Base-by-base conservation (phyloP, 2,113 vertebrate genomes). In the Furnarius figulus region DNA sequence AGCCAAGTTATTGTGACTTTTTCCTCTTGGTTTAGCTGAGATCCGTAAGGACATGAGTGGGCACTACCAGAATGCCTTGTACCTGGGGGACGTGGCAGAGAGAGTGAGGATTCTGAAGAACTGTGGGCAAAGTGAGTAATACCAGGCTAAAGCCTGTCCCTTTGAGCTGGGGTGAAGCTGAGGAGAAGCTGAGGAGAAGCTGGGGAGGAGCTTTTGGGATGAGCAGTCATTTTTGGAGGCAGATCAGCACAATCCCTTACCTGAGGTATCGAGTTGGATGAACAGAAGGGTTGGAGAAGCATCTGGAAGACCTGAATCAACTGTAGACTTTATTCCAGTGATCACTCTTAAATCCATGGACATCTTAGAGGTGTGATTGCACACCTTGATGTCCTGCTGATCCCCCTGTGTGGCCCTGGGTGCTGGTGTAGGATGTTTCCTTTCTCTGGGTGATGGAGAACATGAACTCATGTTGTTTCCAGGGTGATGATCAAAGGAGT, bases 21-120 rank as follows among this genome's bases (percentile, higher is more conserved):
- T 46, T 79, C 42, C 6, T 12, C 35, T 27, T 31, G 66, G 6
- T 42, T 2, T 70, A 99, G 99, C 99, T 42, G 99, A 99, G 98
- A 99, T 99, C 97, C 98, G 99, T 42, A 99, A 99, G 94, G 99
- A 99, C 96, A 99, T 99, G 99, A 99, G 99, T 15, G 99, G 99
- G 27, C 99, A 99, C 96, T 99, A 99, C 97, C 99, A 99, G 98
- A 99, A 99, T 1, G 99, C 99, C 28, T 97, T 99, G 4, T 99
- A 99, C 75, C 98, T 99, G 68, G 99, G 99, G 8, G 99, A 99
- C 0, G 98, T 99, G 95, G 99, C 98, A 5, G 99, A 99, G 97
- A 97, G 99, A 58, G 99, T 99, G 37, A 98, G 99, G 89, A 99
- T 99, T 97, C 97, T 99, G 42, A 99, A 99, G 97, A 99, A 98